Evolutionary conservation across 2,888 invertebrate genomes (phyloP).

Genomic region (Nezara viridula): DNA sequence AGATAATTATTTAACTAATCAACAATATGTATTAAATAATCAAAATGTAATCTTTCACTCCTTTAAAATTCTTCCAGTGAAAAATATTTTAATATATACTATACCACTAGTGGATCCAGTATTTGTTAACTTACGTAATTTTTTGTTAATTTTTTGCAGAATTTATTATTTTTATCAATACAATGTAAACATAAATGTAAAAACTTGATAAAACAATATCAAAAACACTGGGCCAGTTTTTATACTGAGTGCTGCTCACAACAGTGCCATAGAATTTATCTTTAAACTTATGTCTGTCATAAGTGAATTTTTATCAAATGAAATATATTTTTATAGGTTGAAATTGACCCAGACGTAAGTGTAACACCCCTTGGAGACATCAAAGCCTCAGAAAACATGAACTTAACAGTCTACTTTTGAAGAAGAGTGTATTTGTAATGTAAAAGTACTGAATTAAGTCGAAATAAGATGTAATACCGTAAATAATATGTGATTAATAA

Average conservation of each 20-base stretch:
- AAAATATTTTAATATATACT: background rate
- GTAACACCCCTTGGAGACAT: conserved; percentile 68
- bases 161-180: too few species aligned
- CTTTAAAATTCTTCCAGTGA: background rate
- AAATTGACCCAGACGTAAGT: conserved; percentile 69
- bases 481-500: conserved; percentile 45
- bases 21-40: background rate
- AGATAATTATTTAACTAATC: background rate
- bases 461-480: conserved; percentile 9
- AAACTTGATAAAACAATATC: too few species aligned
- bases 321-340: conserved; percentile 66
- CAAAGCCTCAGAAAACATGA: conserved; percentile 73
- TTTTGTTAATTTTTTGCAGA: too few species aligned
- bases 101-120: too few species aligned
- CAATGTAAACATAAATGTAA: too few species aligned
- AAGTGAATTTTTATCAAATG: too few species aligned
- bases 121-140: too few species aligned
- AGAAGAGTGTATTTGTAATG: conserved; percentile 45
- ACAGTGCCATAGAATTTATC: too few species aligned
- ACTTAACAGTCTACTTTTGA: conserved; percentile 81
- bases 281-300: too few species aligned
- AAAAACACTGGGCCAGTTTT: too few species aligned
- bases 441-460: background rate
- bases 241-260: too few species aligned
- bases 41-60: background rate